Conservation (phyloP, 2,113 vertebrate genomes). For the Cardinalis cardinalis region DNA sequence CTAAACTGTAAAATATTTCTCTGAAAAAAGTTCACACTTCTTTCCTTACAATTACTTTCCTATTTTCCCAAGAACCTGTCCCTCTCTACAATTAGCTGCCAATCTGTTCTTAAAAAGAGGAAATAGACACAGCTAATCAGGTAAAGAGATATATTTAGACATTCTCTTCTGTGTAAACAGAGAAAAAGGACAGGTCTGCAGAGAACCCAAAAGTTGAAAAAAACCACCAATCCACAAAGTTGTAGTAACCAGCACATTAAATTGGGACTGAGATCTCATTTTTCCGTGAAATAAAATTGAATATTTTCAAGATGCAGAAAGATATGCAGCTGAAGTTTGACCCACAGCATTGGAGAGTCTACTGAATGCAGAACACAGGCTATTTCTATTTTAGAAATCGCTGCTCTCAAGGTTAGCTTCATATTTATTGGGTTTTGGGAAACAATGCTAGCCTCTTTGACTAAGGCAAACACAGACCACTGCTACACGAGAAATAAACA, state of each 20-base stretch:
- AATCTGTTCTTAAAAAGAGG: conserved; percentile 25
- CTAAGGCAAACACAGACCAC: neutral
- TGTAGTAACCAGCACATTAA: neutral
- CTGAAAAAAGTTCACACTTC: neutral
- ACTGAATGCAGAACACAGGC: neutral
- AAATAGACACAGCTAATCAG: conserved; percentile 50
- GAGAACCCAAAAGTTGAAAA: conserved; percentile 26
- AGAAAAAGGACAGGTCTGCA: conserved; percentile 56
- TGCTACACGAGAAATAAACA: neutral
- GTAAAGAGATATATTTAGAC: conserved; percentile 63
- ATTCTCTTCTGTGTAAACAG: conserved; percentile 2
- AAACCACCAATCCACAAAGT: neutral
- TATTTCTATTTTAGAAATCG: neutral
- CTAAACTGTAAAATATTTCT: conserved; percentile 13
- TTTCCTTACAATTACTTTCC: conserved; percentile 16
- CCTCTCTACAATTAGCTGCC: conserved; percentile 24
- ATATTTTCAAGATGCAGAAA: conserved; percentile 49
- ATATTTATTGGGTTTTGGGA: conserved; percentile 7
- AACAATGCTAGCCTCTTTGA: neutral
- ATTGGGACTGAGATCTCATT: conserved; percentile 18
- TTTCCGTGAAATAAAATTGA: conserved; percentile 62
- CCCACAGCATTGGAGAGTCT: conserved; percentile 18
- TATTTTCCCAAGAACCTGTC: conserved; percentile 17
- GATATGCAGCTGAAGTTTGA: conserved; percentile 40
- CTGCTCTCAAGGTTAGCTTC: neutral